Evolutionary conservation across 2,797 vertebrate species (phyloP), one percentile per base, ranked within the genome.

Genomic region (Limnodromus scolopaceus): DNA sequence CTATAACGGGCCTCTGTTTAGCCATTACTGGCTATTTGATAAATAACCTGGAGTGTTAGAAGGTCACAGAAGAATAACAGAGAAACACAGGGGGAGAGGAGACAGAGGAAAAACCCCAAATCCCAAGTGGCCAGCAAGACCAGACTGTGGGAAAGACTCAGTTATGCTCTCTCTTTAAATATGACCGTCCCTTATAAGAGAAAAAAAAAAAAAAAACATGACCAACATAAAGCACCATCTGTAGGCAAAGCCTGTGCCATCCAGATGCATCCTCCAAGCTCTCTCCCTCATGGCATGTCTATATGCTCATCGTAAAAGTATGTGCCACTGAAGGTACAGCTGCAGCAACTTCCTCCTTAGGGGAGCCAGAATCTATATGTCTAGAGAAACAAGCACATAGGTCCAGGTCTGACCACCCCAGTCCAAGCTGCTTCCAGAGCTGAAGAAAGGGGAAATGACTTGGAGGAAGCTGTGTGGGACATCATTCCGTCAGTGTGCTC

Each of bases 381-480:
- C 80, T 65, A 5, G 16, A 58, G 91, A 60, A 71, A 95, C 57
- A 78, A 60, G 72, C 79, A 63, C 1, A 2, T 30, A 65, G 48
- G 58, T 34, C 66, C 78, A 66, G 74, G 88, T 95, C 93, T 6
- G 9, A 69, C 46, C 57, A 19, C 57, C 68, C 4, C 16, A 90
- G 94, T 85, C 89, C 76, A 82, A 65, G 71, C 51, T 86, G 61
- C 86, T 84, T 91, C 39, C 69, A 86, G 93, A 96, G 82, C 79
- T 92, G 75, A 63, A 18, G 22, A 51, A 84, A 61, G 91, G 91
- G 93, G 96, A 97, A 98, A 90, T 11, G 15, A 91, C 80, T 74
- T 61, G 45, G 72, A 96, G 83, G 83, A 97, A 97, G 94, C 6
- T 4, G 54, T 6, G 49, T 19, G 19, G 70, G 79, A 95, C 48